A percentile compares a stretch with the other conserved stretches of the same genome.
phyloP scores from a whole-genome alignment of 2,888 invertebrate genomes.

The Argynnis bischoffii region DNA sequence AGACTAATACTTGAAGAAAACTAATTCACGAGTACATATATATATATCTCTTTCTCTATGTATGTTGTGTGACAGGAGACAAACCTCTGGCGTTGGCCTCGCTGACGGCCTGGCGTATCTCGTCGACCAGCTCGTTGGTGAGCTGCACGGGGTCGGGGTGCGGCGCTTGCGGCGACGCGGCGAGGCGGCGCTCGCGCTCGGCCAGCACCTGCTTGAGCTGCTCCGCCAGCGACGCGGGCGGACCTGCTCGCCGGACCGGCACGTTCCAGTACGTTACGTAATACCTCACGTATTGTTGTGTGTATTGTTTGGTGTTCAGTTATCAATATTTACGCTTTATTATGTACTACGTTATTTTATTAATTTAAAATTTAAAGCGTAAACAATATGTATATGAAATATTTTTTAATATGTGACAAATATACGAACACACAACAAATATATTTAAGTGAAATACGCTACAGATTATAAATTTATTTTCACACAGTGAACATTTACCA shows the following conservation, averaged over 20 bases:
- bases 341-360: too few relatives aligned
- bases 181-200: slow-evolving; percentile 90
- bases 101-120: slow-evolving; percentile 93
- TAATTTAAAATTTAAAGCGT: background rate
- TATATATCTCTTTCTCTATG: background rate
- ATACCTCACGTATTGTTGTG: background rate
- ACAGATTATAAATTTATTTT: slow-evolving; percentile 5
- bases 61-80: background rate
- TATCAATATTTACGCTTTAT: too few relatives aligned
- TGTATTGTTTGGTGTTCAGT: background rate
- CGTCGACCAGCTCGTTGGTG: slow-evolving; percentile 92
- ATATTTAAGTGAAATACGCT: background rate
- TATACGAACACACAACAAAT: background rate
- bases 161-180: slow-evolving; percentile 84
- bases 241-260: slow-evolving; percentile 70
- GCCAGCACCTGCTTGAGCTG: slow-evolving; percentile 93
- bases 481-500: slow-evolving; percentile 4
- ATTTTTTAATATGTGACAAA: background rate
- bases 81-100: slow-evolving; percentile 93
- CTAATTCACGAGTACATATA: background rate
- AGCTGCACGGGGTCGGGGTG: slow-evolving; percentile 86
- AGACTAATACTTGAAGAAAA: background rate
- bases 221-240: slow-evolving; percentile 91
- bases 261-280: background rate
- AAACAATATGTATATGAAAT: background rate